Evolutionary conservation across 2,888 invertebrate genomes (phyloP).

Genomic region (Melieria omissa): DNA sequence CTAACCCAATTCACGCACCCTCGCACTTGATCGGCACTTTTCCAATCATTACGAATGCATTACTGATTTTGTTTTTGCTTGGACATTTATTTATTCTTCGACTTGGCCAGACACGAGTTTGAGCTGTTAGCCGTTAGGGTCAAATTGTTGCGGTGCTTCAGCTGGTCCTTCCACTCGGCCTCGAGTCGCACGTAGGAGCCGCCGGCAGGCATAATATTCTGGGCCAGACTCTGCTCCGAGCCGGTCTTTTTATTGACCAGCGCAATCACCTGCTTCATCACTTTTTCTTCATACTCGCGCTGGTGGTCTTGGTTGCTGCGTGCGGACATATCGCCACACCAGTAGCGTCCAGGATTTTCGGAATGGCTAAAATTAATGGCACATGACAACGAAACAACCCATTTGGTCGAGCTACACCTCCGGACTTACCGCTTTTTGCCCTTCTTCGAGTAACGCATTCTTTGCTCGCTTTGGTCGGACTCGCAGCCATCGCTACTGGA

Average conservation of each 20-base stretch:
- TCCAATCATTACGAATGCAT: neutral
- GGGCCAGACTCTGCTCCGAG: constrained; percentile 54
- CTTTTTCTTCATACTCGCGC: constrained; percentile 83
- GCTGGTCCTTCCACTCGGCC: constrained; percentile 78
- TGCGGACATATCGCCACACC: constrained; percentile 81
- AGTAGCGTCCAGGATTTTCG: constrained; percentile 71
- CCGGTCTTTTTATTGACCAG: constrained; percentile 64
- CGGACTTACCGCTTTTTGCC: constrained; percentile 30
- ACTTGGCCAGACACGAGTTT: neutral
- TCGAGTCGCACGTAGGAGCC: constrained; percentile 82
- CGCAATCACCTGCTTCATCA: constrained; percentile 69
- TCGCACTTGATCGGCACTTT: neutral
- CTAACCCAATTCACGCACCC: neutral
- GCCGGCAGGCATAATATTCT: constrained; percentile 66
- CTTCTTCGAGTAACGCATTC: constrained; percentile 26
- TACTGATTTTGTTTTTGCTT: neutral
- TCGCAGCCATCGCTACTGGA: constrained; percentile 67
- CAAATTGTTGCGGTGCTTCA: constrained; percentile 56
- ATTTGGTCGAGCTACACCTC: neutral
- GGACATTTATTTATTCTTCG: neutral
- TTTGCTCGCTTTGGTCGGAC: constrained; percentile 59
- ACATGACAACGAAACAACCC: constrained; percentile 2
- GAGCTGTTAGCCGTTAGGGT: constrained; percentile 34
- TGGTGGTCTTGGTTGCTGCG: constrained; percentile 91
- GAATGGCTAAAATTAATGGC: constrained; percentile 44